Evolutionary conservation across 1,140 invertebrate genomes (phyloP), one percentile per base, ranked within the genome.

Genomic region (Tetramorium parvispinum): DNA sequence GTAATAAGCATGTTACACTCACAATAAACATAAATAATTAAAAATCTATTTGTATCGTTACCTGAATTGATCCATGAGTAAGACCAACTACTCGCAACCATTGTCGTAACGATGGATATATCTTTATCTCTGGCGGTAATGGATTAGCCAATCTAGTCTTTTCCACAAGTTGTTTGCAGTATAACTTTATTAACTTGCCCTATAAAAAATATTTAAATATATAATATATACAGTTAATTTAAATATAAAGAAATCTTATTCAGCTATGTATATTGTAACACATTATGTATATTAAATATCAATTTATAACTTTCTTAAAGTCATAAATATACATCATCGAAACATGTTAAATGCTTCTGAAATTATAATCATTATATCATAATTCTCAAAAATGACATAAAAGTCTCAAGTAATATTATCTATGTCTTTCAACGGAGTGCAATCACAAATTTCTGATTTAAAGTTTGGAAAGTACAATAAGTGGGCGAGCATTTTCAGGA

Each of bases 131-230:
- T 61, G 95, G 91, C 91, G 96, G 95, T 92, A 97, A 93, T 73
- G 96, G 95, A 7, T 96, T 95, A 32, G 96, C 93, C 92, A 98
- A 96, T 94, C 97, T 97, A 85, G 97, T 96, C 95, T 99, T 99
- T 27, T 97, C 98, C 76, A 98, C 96, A 90, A 99, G 95, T 96
- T 99, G 98, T 85, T 97, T 97, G 51, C 98, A 98, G 94, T 99
- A 99, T 89, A 99, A 96, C 94, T 98, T 98, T 85, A 99, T 97
- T 77, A 99, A 95, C 95, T 99, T 99, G 46, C 98, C 98, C 98
- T 99, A 95, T 83, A 96, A 96, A 87, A 90, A 91, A 91, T 88
- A 88, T 59, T 46, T 49, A 87, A 89, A 85, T 79, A 86, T 57
- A 71, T 4, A 76, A 24, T 8, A 78, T 55, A 43, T 40, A 85